Conservation (phyloP, 2,113 vertebrate genomes). For the Istiophorus platypterus region DNA sequence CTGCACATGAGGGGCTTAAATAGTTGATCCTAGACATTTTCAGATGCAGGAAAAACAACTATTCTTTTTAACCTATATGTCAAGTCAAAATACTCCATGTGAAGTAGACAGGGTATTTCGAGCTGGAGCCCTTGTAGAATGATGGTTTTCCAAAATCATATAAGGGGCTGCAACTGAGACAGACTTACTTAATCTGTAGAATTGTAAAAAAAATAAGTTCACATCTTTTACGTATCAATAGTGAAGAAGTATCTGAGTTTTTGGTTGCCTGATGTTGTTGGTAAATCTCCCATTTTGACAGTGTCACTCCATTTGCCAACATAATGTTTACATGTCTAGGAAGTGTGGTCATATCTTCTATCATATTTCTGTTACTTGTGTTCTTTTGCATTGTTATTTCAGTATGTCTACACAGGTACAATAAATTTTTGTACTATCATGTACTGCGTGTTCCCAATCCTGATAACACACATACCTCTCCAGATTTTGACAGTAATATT, state of each 20-base stretch:
- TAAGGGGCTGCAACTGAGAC: neutral
- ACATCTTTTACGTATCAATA: neutral
- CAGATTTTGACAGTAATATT: constrained; percentile 13
- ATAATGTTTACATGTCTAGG: neutral
- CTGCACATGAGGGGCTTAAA: constrained; percentile 43
- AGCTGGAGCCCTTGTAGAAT: neutral
- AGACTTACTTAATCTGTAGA: neutral
- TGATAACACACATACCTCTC: neutral
- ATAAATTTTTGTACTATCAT: neutral
- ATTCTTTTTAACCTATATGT: neutral
- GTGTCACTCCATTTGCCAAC: neutral
- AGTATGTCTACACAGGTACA: neutral
- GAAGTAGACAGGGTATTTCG: neutral
- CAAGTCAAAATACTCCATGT: neutral
- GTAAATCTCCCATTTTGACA: constrained; percentile 32
- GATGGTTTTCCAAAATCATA: neutral
- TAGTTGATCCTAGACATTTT: constrained; percentile 23
- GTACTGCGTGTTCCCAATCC: neutral
- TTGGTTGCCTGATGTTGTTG: constrained; percentile 38
- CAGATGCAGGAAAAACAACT: constrained; percentile 35
- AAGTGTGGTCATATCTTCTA: constrained; percentile 19
- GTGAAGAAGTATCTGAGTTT: constrained; percentile 17
- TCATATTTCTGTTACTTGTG: neutral
- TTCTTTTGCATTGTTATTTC: neutral
- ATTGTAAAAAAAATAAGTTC: neutral